phyloP scores from a whole-genome alignment of 2,888 invertebrate genomes.

The Meganola albula region DNA sequence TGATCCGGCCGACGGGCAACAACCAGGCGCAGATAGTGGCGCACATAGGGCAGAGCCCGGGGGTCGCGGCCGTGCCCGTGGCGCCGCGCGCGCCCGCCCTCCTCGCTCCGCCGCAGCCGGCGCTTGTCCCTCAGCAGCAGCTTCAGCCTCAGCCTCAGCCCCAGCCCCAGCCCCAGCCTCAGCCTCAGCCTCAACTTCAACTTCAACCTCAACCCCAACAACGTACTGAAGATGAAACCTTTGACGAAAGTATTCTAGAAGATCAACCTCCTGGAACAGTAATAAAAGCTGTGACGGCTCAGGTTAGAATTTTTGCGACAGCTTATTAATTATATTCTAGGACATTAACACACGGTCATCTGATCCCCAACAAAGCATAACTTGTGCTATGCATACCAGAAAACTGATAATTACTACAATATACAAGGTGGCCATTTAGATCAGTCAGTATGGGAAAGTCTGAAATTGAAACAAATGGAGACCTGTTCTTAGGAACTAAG shows the following conservation, averaged over 20 bases:
- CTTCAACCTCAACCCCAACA: slow-evolving; percentile 28
- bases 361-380: too few relatives aligned
- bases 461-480: too few relatives aligned
- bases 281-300: slow-evolving; percentile 91
- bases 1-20: slow-evolving; percentile 87
- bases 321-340: too few relatives aligned
- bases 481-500: too few relatives aligned
- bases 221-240: slow-evolving; percentile 70
- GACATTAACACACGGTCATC: too few relatives aligned
- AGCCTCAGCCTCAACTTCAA: slow-evolving; percentile 12
- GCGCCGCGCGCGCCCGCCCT: slow-evolving; percentile 28
- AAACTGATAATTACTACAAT: too few relatives aligned
- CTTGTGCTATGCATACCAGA: too few relatives aligned
- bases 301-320: too few relatives aligned
- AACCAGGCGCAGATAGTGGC: slow-evolving; percentile 88
- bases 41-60: slow-evolving; percentile 79
- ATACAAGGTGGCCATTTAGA: too few relatives aligned
- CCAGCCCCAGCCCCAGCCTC: slow-evolving; percentile 12
- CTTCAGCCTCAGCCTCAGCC: slow-evolving; percentile 29
- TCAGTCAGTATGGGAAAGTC: too few relatives aligned
- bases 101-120: slow-evolving; percentile 31
- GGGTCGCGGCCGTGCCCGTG: slow-evolving; percentile 30
- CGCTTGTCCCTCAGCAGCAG: slow-evolving; percentile 17
- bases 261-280: slow-evolving; percentile 92
- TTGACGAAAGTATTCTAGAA: slow-evolving; percentile 84